Conservation (phyloP, 2,113 vertebrate genomes). For the Myanophis thanlyinensis region DNA sequence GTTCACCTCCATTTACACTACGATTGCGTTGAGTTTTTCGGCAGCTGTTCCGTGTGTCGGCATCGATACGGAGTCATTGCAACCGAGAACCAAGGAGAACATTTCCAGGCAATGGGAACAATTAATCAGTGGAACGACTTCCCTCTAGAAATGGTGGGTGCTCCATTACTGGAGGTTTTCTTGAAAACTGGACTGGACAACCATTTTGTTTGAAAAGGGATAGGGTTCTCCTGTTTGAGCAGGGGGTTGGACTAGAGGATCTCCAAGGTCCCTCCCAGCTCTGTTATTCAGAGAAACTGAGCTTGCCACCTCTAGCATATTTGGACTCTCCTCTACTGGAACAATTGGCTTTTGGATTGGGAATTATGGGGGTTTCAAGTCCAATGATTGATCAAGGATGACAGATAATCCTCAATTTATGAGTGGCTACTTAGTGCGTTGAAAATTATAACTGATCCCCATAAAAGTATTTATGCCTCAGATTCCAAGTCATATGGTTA, state of each 20-base stretch:
- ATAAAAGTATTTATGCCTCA: no score
- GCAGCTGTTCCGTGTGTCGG: not conserved
- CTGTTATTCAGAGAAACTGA: not conserved
- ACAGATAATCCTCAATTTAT: no score
- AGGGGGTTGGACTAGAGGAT: not conserved
- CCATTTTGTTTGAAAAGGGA: no score
- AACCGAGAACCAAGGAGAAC: not conserved
- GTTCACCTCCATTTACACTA: not conserved
- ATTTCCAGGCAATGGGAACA: not conserved
- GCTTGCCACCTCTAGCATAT: not conserved
- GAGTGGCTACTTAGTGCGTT: no score
- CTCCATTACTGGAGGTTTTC: not conserved
- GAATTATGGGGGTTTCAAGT: no score
- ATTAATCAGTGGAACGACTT: not conserved
- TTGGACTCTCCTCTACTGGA: no score
- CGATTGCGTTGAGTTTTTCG: not conserved
- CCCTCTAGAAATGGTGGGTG: not conserved
- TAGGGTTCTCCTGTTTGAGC: not conserved
- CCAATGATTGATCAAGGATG: no score
- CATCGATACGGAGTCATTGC: not conserved
- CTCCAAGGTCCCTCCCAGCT: not conserved
- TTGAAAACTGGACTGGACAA: not conserved
- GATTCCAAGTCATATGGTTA: no score
- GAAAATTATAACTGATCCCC: no score
- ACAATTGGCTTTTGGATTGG: no score